Evolutionary conservation across 2,888 invertebrate species (phyloP).

Genomic region (Charanyca ferruginea): DNA sequence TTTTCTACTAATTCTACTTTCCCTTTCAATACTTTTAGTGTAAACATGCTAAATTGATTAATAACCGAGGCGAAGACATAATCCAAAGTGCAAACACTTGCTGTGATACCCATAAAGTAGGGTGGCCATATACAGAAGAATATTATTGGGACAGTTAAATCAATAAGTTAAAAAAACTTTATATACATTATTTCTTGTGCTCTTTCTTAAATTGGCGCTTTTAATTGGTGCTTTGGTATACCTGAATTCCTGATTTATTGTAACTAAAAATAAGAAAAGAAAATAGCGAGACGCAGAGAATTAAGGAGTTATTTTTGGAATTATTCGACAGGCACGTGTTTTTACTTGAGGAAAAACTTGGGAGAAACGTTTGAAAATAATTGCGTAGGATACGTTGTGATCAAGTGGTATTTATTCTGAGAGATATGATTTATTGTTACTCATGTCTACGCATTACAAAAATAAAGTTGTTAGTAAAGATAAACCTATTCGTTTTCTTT

Average conservation of each 20-base stretch:
- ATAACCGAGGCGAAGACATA: constrained; percentile 32
- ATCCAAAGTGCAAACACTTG: constrained; percentile 52
- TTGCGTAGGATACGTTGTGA: background rate
- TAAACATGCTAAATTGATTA: constrained; percentile 33
- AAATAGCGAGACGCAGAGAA: background rate
- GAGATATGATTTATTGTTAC: background rate
- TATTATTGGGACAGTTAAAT: constrained; percentile 3
- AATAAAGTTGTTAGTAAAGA: background rate
- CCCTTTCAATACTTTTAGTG: constrained; percentile 27
- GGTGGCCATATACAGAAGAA: constrained; percentile 40
- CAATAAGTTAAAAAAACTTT: constrained; percentile 28
- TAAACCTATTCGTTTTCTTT: constrained; percentile 1
- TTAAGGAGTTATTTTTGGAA: constrained; percentile 26
- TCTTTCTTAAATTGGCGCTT: constrained; percentile 30
- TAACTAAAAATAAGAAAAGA: constrained; percentile 3
- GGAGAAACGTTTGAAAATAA: background rate
- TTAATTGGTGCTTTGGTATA: constrained; percentile 30
- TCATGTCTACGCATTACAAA: background rate
- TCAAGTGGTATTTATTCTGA: constrained; percentile 8
- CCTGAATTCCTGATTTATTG: constrained; percentile 30
- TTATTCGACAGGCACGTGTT: background rate
- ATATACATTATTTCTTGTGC: constrained; percentile 3
- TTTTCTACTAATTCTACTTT: constrained; percentile 18
- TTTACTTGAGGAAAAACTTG: background rate
- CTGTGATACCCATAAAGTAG: constrained; percentile 37